These are phyloP conservation scores for Sebastes cheni DNA, from an alignment of 2,797 vertebrate genomes.

Conservation along the genomic window DNA sequence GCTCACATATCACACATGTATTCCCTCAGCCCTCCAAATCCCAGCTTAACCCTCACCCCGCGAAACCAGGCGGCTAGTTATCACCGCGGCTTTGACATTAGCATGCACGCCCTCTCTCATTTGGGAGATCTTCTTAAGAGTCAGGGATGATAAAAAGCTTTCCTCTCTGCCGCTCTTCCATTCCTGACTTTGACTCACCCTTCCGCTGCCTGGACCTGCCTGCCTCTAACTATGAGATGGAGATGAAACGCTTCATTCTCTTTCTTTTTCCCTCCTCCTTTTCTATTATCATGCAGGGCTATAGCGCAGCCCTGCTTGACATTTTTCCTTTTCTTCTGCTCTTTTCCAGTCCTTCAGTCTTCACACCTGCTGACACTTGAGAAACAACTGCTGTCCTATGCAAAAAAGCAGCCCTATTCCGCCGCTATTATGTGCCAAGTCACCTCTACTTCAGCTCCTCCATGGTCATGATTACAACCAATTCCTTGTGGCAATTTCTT, in stretches of 20 bases:
- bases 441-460: constrained; percentile 54
- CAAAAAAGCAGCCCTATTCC: constrained; percentile 55
- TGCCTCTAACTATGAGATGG: constrained; percentile 68
- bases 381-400: constrained; percentile 74
- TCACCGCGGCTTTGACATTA: constrained; percentile 76
- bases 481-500: constrained; percentile 48
- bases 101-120: constrained; percentile 77
- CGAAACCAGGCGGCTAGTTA: constrained; percentile 76
- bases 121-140: constrained; percentile 81
- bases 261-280: constrained; percentile 54
- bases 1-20: constrained; percentile 80
- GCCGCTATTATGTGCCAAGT: constrained; percentile 53
- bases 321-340: constrained; percentile 71
- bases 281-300: constrained; percentile 73
- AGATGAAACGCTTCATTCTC: constrained; percentile 76
- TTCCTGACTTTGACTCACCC: constrained; percentile 80
- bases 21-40: constrained; percentile 76
- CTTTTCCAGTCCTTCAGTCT: constrained; percentile 52
- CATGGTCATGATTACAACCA: constrained; percentile 36
- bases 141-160: constrained; percentile 79
- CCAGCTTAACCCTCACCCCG: constrained; percentile 78
- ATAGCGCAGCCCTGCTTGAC: constrained; percentile 63
- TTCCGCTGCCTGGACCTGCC: constrained; percentile 72
- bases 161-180: constrained; percentile 68
- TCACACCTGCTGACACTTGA: constrained; percentile 71